Evolutionary conservation across 2,797 vertebrate genomes (phyloP).

Genomic region (Apogon hyalosoma): DNA sequence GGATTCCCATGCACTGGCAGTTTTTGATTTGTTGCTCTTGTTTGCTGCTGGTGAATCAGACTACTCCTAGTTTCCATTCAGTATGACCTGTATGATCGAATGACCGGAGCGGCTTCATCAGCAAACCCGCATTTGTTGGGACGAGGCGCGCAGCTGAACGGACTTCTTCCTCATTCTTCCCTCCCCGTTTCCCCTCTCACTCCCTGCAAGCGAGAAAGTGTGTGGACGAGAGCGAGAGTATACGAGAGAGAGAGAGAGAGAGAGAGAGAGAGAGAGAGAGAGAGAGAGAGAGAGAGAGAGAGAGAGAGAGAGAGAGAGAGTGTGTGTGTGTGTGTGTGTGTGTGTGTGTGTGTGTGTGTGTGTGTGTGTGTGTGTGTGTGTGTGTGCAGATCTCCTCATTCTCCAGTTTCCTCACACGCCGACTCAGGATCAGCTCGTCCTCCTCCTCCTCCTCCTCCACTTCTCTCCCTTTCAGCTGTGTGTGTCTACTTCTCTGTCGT

Average conservation of each 20-base stretch:
- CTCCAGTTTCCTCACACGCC: constrained; percentile 53
- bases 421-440: constrained; percentile 44
- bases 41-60: constrained; percentile 28
- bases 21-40: constrained; percentile 61
- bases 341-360: not conserved
- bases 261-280: not conserved
- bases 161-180: constrained; percentile 87
- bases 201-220: constrained; percentile 39
- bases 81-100: constrained; percentile 77
- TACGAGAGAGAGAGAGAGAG: not conserved
- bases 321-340: too few relatives aligned
- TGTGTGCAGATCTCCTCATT: constrained; percentile 60
- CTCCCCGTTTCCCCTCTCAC: constrained; percentile 50
- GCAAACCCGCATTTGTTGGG: constrained; percentile 79
- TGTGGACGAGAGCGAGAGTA: constrained; percentile 6
- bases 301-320: constrained; percentile 1
- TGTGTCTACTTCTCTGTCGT: constrained; percentile 6
- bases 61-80: constrained; percentile 72
- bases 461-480: constrained; percentile 8
- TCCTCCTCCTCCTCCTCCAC: constrained; percentile 24
- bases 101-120: constrained; percentile 80
- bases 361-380: constrained; percentile 5
- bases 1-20: constrained; percentile 81
- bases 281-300: constrained; percentile 11
- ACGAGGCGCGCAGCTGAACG: constrained; percentile 71